Percentiles rank a stretch among this genome's conserved stretches.
Conservation (phyloP, 2,797 vertebrate genomes). For the Chaenodraco wilsoni region DNA sequence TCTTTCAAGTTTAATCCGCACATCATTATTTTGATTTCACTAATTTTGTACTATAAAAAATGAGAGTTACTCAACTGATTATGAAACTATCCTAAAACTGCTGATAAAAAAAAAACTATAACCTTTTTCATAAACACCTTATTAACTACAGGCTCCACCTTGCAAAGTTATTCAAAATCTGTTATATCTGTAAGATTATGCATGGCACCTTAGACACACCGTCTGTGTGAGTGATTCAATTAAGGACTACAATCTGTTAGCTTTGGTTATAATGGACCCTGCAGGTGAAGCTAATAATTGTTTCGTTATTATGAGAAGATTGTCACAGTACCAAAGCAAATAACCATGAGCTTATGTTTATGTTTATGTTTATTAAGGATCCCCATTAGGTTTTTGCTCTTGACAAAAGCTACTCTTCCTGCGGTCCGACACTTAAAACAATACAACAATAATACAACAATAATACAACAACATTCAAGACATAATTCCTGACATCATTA, state of each 20-base stretch:
- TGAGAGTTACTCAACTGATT: neutral
- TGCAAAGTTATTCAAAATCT: neutral
- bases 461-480: too few relatives aligned
- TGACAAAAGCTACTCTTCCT: too few relatives aligned
- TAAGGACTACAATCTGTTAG: neutral
- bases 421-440: too few relatives aligned
- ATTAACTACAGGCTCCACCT: neutral
- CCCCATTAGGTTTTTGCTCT: too few relatives aligned
- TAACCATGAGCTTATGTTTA: neutral
- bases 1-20: neutral
- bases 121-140: neutral
- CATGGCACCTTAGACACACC: too few relatives aligned
- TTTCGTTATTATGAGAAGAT: neutral
- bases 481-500: too few relatives aligned
- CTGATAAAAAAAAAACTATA: neutral
- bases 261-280: neutral
- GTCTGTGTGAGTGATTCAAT: neutral
- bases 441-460: too few relatives aligned
- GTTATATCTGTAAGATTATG: neutral
- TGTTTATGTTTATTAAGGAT: too few relatives aligned
- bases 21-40: neutral
- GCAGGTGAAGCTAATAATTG: neutral
- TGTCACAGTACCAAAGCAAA: conserved; percentile 25
- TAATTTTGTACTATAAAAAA: too few relatives aligned
- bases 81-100: neutral